Evolutionary conservation across 2,113 vertebrate genomes (phyloP).

Genomic region (Sceloporus tristichus): DNA sequence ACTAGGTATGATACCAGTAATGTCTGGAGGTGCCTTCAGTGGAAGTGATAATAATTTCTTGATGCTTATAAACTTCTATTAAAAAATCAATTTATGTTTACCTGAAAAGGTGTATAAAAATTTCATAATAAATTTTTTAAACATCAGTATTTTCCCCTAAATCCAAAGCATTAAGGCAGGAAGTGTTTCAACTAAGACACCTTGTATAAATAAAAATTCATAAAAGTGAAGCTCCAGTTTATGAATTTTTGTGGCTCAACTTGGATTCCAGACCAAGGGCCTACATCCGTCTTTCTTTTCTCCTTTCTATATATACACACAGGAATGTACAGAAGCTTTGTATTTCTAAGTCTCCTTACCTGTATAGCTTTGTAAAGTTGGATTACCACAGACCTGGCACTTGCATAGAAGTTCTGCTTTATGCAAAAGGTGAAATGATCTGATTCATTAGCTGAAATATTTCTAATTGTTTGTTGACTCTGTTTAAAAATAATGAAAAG

Average conservation of each 20-base stretch:
- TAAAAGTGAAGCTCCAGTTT: background rate
- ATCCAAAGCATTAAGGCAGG: background rate
- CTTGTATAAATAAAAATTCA: background rate
- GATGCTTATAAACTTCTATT: no score
- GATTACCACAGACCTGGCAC: background rate
- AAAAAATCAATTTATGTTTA: no score
- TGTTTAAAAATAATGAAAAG: conserved; percentile 20
- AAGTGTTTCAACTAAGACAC: no score
- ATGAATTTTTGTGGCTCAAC: background rate
- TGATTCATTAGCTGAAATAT: conserved; percentile 25
- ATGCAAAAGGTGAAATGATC: background rate
- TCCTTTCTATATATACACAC: background rate
- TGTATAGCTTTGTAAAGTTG: conserved; percentile 54
- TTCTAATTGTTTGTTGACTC: conserved; percentile 48
- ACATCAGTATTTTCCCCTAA: no score
- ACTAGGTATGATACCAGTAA: no score
- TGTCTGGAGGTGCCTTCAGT: no score
- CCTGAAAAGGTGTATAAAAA: no score
- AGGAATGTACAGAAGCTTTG: background rate
- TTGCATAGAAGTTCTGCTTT: conserved; percentile 23
- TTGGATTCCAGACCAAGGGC: background rate
- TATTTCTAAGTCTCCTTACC: conserved; percentile 55
- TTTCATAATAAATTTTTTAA: no score
- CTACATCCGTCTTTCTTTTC: background rate
- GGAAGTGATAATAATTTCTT: no score